These are phyloP conservation scores for Tenualosa ilisha DNA, from an alignment of 2,797 vertebrate species.

Conservation along the genomic window DNA sequence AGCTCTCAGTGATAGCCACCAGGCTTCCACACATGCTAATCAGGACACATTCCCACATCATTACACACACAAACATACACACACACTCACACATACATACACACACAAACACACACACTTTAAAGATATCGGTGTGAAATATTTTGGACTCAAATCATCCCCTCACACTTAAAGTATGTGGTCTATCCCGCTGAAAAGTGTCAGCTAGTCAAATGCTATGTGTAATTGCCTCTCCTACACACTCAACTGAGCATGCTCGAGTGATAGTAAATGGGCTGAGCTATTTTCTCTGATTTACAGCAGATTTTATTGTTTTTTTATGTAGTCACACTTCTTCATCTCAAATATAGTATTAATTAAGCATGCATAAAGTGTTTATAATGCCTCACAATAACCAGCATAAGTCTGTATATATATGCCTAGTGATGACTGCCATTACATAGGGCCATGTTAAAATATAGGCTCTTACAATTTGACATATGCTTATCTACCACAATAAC, in stretches of 20 bases:
- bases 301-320: too few species aligned
- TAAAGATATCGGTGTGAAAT: background rate
- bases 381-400: too few species aligned
- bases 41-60: background rate
- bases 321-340: too few species aligned
- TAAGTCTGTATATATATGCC: too few species aligned
- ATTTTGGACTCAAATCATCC: background rate
- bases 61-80: background rate
- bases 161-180: background rate
- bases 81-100: too few species aligned
- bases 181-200: background rate
- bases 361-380: too few species aligned
- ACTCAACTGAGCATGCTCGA: background rate
- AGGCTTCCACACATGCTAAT: conserved; percentile 4
- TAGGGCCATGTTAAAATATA: too few species aligned
- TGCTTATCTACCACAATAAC: too few species aligned
- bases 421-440: too few species aligned
- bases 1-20: background rate
- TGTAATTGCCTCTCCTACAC: background rate
- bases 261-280: background rate
- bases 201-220: background rate
- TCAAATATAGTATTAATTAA: too few species aligned
- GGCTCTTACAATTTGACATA: too few species aligned
- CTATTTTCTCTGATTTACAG: background rate
- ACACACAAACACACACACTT: background rate